Conservation (phyloP, 1,140 invertebrate genomes). For the Oreohelix idahoensis region DNA sequence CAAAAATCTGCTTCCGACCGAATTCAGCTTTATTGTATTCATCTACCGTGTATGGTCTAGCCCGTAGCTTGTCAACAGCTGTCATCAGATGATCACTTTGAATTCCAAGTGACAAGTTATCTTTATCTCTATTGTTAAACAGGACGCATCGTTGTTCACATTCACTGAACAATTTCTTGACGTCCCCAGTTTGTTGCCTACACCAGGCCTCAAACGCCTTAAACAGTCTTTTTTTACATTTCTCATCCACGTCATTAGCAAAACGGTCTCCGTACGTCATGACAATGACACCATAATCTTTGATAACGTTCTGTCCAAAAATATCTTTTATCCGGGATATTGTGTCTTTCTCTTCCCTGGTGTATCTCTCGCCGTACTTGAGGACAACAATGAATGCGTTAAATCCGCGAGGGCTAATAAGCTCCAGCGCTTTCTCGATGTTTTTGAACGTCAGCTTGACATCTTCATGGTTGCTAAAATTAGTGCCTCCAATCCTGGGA, state of each 20-base stretch:
- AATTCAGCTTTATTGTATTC: too few relatives aligned
- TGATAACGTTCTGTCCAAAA: background rate
- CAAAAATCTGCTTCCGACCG: too few relatives aligned
- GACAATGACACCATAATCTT: background rate
- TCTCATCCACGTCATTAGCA: background rate
- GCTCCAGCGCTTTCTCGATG: too few relatives aligned
- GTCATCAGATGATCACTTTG: too few relatives aligned
- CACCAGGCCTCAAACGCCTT: background rate
- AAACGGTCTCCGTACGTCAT: background rate
- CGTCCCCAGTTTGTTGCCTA: background rate
- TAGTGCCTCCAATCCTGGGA: too few relatives aligned
- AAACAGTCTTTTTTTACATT: background rate
- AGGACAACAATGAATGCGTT: background rate
- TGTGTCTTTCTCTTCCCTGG: background rate
- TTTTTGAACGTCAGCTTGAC: too few relatives aligned
- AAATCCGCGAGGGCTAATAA: too few relatives aligned
- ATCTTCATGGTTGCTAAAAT: too few relatives aligned
- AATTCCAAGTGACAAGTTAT: background rate
- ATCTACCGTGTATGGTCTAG: too few relatives aligned
- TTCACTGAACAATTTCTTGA: background rate
- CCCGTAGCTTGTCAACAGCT: too few relatives aligned
- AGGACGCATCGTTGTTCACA: background rate
- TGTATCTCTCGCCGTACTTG: background rate
- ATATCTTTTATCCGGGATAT: background rate
- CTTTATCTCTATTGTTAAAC: background rate